Conservation (phyloP, 1,140 invertebrate species). For the Macrobrachium rosenbergii region DNA sequence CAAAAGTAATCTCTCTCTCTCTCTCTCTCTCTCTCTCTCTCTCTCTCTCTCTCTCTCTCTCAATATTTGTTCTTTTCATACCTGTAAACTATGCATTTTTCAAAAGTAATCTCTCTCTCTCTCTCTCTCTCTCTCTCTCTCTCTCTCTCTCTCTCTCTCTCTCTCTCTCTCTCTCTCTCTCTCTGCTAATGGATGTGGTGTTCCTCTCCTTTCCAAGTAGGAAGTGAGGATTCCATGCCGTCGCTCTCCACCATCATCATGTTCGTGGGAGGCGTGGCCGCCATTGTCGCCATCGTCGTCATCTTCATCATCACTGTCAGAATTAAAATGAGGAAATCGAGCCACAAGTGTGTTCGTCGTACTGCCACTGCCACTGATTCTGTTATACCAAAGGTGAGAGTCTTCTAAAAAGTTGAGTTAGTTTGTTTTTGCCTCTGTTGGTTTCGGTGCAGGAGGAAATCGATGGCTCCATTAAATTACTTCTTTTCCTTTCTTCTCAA, state of each 20-base stretch:
- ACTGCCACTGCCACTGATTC: constrained; percentile 36
- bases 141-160: constrained; percentile 18
- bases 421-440: too few species aligned
- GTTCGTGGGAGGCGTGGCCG: constrained; percentile 50
- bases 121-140: constrained; percentile 1
- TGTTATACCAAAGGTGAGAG: constrained; percentile 12
- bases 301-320: constrained; percentile 37
- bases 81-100: background rate
- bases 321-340: constrained; percentile 10
- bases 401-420: background rate
- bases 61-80: background rate
- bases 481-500: too few species aligned
- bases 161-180: background rate
- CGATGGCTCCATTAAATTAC: too few species aligned
- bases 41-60: background rate
- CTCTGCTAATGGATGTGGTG: too few species aligned
- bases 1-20: background rate
- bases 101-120: too few species aligned
- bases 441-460: too few species aligned
- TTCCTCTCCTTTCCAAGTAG: constrained; percentile 33
- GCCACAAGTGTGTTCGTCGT: constrained; percentile 41
- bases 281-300: constrained; percentile 46
- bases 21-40: background rate
- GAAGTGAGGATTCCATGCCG: constrained; percentile 27
- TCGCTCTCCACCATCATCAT: constrained; percentile 47